Conservation (phyloP, 92 coral and sea anemone species). For the Siderastrea siderea region DNA sequence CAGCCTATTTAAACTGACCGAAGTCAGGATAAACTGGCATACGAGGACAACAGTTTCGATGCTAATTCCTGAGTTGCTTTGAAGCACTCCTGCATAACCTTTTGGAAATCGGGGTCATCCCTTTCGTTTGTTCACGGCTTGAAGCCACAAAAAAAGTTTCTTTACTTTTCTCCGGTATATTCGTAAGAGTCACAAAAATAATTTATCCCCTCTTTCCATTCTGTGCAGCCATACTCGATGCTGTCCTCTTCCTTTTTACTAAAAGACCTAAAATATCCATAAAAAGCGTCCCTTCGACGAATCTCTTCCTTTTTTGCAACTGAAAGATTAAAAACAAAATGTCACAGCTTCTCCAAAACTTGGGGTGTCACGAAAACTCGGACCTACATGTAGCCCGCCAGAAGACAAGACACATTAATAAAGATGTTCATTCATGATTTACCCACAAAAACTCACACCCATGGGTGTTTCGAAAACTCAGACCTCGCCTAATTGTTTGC, state of each 20-base stretch:
- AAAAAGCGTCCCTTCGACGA: slow-evolving; percentile 61
- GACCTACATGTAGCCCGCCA: too few species aligned
- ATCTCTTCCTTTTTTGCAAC: slow-evolving; percentile 67
- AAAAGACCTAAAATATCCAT: slow-evolving; percentile 70
- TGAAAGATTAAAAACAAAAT: slow-evolving; percentile 76
- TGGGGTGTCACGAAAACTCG: too few species aligned
- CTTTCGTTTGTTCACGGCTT: slow-evolving; percentile 76
- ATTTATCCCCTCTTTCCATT: slow-evolving; percentile 92
- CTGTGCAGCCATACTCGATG: slow-evolving; percentile 65
- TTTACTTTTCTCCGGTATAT: slow-evolving; percentile 32
- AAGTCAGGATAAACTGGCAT: too few species aligned
- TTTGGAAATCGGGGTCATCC: slow-evolving; percentile 71
- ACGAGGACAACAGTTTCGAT: slow-evolving; percentile 52
- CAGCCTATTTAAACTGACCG: too few species aligned
- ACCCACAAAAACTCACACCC: too few species aligned
- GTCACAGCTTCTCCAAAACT: slow-evolving; percentile 55
- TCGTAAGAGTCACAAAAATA: slow-evolving; percentile 69
- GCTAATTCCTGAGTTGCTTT: slow-evolving; percentile 64
- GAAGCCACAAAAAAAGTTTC: slow-evolving; percentile 59
- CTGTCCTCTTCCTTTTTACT: slow-evolving; percentile 71
- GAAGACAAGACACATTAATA: too few species aligned
- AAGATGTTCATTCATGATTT: too few species aligned
- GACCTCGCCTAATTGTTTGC: too few species aligned
- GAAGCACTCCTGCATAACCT: slow-evolving; percentile 50
- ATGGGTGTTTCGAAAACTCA: too few species aligned